Evolutionary conservation across 2,888 invertebrate genomes (phyloP).

Genomic region (Microchrysa polita): DNA sequence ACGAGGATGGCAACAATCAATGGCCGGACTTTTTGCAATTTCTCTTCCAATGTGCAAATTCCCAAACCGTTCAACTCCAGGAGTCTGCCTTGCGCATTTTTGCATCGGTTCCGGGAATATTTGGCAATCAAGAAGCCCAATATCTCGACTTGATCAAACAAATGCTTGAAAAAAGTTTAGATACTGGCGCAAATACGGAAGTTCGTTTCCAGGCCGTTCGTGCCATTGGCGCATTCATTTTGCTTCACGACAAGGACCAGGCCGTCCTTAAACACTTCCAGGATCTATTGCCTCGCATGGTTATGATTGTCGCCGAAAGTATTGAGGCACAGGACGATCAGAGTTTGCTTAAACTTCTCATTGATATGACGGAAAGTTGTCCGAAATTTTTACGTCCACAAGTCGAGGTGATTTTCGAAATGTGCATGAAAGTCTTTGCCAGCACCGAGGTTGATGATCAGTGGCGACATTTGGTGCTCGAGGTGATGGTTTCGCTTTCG

Average conservation of each 20-base stretch:
- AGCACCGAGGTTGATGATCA: slow-evolving; percentile 78
- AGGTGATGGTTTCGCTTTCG: slow-evolving; percentile 81
- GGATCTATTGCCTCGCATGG: slow-evolving; percentile 82
- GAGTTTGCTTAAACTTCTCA: slow-evolving; percentile 88
- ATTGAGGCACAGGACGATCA: slow-evolving; percentile 89
- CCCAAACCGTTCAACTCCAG: slow-evolving; percentile 82
- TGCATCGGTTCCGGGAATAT: slow-evolving; percentile 95
- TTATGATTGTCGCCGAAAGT: slow-evolving; percentile 79
- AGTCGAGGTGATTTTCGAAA: slow-evolving; percentile 83
- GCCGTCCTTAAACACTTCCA: slow-evolving; percentile 87
- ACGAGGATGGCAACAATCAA: slow-evolving; percentile 94
- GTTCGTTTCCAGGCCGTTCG: slow-evolving; percentile 85
- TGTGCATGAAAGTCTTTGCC: slow-evolving; percentile 85
- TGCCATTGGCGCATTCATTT: slow-evolving; percentile 86
- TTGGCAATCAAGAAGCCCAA: slow-evolving; percentile 93
- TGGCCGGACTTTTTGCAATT: slow-evolving; percentile 98
- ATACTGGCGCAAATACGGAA: slow-evolving; percentile 76
- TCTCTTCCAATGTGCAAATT: slow-evolving; percentile 92
- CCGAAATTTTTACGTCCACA: slow-evolving; percentile 93
- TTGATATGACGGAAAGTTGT: slow-evolving; percentile 91
- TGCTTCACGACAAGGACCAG: slow-evolving; percentile 93
- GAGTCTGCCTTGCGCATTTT: slow-evolving; percentile 96
- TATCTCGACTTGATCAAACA: slow-evolving; percentile 94
- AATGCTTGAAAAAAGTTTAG: slow-evolving; percentile 87
- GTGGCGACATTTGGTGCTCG: slow-evolving; percentile 90